Evolutionary conservation across 2,888 invertebrate genomes (phyloP).

Genomic region (Priocnemis perturbator): DNA sequence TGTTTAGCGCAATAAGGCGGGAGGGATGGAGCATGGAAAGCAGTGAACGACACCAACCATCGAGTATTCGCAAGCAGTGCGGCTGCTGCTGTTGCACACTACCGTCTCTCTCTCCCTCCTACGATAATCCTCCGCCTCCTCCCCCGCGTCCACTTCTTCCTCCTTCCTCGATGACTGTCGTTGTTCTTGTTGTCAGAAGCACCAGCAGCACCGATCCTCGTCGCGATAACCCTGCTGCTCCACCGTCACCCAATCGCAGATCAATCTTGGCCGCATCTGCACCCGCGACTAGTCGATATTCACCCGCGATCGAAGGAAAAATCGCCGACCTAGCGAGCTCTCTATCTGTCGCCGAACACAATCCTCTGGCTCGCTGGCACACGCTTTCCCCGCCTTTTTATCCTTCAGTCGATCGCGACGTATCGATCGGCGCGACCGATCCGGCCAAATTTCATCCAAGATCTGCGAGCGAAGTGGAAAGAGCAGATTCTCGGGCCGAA

Average conservation of each 20-base stretch:
- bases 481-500: neutral
- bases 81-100: slow-evolving; percentile 72
- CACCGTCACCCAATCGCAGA: slow-evolving; percentile 69
- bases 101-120: slow-evolving; percentile 69
- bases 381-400: neutral
- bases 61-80: slow-evolving; percentile 73
- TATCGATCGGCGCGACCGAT: neutral
- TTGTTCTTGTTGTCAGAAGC: slow-evolving; percentile 69
- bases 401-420: neutral
- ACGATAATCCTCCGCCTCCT: slow-evolving; percentile 30
- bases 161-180: neutral
- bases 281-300: slow-evolving; percentile 16
- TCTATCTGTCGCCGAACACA: no score
- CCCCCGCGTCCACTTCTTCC: slow-evolving; percentile 36
- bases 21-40: slow-evolving; percentile 25
- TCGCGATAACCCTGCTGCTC: slow-evolving; percentile 66
- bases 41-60: slow-evolving; percentile 69
- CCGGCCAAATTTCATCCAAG: neutral
- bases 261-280: slow-evolving; percentile 72
- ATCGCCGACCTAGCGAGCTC: neutral
- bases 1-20: neutral
- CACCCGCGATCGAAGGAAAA: slow-evolving; percentile 14
- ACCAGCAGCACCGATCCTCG: slow-evolving; percentile 67
- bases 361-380: slow-evolving; percentile 8
- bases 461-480: neutral